Percentiles rank a stretch among this genome's conserved stretches.
phyloP scores from a whole-genome alignment of 2,888 invertebrate genomes.

The Synanthedon tipuliformis region DNA sequence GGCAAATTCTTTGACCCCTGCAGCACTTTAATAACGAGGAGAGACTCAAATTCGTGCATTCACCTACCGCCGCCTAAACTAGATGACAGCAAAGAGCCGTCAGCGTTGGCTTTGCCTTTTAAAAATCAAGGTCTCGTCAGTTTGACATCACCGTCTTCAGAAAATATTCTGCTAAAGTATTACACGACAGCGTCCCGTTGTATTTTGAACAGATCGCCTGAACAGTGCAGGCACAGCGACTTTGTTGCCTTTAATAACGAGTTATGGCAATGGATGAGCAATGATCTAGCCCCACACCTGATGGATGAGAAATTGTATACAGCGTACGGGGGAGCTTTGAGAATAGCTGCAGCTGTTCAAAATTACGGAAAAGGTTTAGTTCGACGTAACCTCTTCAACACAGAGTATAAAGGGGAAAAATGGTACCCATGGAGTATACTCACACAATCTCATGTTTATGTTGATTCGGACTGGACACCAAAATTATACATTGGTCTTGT shows the following conservation, averaged over 20 bases:
- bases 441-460: slow-evolving; percentile 26
- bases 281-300: slow-evolving; percentile 49
- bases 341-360: slow-evolving; percentile 56
- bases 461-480: slow-evolving; percentile 42
- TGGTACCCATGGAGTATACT: slow-evolving; percentile 44
- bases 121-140: slow-evolving; percentile 39
- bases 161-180: slow-evolving; percentile 46
- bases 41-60: slow-evolving; percentile 45
- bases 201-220: slow-evolving; percentile 42
- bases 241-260: slow-evolving; percentile 54
- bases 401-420: slow-evolving; percentile 16
- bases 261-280: slow-evolving; percentile 61
- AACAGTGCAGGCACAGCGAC: slow-evolving; percentile 44
- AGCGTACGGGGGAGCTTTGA: slow-evolving; percentile 49
- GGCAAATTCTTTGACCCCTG: slow-evolving; percentile 42
- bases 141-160: slow-evolving; percentile 33
- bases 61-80: slow-evolving; percentile 43
- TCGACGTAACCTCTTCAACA: slow-evolving; percentile 40
- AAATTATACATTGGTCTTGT: slow-evolving; percentile 33
- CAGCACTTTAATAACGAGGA: slow-evolving; percentile 30
- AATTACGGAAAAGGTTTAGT: slow-evolving; percentile 47
- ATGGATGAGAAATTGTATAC: slow-evolving; percentile 47
- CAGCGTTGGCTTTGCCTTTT: slow-evolving; percentile 47
- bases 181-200: slow-evolving; percentile 51
- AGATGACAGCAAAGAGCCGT: slow-evolving; percentile 34